Conservation (phyloP, 2,888 invertebrate species). For the Lithosia quadra region DNA sequence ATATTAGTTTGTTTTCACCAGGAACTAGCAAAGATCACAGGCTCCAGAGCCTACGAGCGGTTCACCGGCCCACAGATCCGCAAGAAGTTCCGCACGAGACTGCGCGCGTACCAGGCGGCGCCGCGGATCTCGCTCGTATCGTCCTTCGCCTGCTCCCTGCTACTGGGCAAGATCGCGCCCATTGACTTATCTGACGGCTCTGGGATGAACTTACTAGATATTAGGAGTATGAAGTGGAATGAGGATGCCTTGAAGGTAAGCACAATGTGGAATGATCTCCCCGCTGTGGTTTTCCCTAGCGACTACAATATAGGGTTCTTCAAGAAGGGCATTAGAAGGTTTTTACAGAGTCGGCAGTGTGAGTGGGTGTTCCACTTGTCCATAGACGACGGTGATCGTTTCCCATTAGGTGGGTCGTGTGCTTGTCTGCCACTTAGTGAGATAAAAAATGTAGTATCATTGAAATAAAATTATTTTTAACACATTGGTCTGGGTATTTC, state of each 20-base stretch:
- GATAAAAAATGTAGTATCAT: too few species aligned
- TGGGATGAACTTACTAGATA: conserved; percentile 98
- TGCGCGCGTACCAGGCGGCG: conserved; percentile 84
- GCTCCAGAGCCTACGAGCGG: conserved; percentile 95
- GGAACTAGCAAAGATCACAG: conserved; percentile 93
- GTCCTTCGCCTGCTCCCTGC: conserved; percentile 95
- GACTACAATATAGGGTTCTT: too few species aligned
- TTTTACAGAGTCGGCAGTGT: too few species aligned
- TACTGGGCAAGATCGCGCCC: conserved; percentile 95
- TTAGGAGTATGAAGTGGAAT: conserved; percentile 92
- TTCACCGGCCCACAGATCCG: conserved; percentile 98
- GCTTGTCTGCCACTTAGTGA: too few species aligned
- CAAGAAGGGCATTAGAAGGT: too few species aligned
- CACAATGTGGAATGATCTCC: too few species aligned
- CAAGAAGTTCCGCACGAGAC: conserved; percentile 92
- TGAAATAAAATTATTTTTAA: background rate
- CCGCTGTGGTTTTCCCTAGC: too few species aligned
- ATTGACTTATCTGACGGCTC: conserved; percentile 97
- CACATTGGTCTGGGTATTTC: too few species aligned
- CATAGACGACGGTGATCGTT: too few species aligned
- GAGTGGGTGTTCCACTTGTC: too few species aligned
- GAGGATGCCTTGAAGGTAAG: conserved; percentile 90
- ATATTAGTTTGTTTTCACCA: conserved; percentile 43
- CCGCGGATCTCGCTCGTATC: conserved; percentile 97
- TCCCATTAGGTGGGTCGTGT: too few species aligned